phyloP scores from a whole-genome alignment of 1,140 invertebrate genomes.

The Hycleus cichorii region DNA sequence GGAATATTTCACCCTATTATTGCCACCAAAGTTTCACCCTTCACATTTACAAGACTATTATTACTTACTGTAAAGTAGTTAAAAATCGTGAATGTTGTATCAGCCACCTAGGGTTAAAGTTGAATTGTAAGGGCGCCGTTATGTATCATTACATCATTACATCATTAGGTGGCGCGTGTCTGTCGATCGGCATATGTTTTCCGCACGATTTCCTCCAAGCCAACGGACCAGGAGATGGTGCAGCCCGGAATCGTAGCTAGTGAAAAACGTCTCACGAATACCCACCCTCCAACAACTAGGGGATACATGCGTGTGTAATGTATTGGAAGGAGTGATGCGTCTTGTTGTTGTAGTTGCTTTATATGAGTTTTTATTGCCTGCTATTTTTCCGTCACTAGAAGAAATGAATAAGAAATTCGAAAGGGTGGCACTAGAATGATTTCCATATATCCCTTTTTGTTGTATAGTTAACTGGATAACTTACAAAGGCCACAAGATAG shows the following conservation, averaged over 20 bases:
- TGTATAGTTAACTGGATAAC: neutral
- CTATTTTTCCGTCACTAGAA: too few relatives aligned
- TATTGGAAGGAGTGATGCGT: neutral
- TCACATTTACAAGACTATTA: too few relatives aligned
- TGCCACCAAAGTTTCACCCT: too few relatives aligned
- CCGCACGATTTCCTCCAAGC: constrained; percentile 20
- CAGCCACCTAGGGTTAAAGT: neutral
- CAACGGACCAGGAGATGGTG: neutral
- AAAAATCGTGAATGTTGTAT: neutral
- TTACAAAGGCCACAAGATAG: constrained; percentile 6
- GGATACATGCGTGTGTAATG: neutral
- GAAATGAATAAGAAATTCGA: too few relatives aligned
- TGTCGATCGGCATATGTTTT: constrained; percentile 27
- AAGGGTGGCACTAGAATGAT: too few relatives aligned
- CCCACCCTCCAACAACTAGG: neutral
- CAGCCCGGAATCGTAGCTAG: neutral
- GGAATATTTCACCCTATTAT: neutral
- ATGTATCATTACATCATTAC: constrained; percentile 29
- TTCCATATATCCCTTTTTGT: too few relatives aligned
- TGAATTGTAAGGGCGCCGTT: constrained; percentile 9
- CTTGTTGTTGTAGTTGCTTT: too few relatives aligned
- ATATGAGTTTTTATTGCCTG: too few relatives aligned
- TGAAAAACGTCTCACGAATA: too few relatives aligned
- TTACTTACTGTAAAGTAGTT: too few relatives aligned
- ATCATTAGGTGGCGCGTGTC: constrained; percentile 29